phyloP scores from a whole-genome alignment of 2,888 invertebrate genomes.

The Aphidoletes aphidimyza region DNA sequence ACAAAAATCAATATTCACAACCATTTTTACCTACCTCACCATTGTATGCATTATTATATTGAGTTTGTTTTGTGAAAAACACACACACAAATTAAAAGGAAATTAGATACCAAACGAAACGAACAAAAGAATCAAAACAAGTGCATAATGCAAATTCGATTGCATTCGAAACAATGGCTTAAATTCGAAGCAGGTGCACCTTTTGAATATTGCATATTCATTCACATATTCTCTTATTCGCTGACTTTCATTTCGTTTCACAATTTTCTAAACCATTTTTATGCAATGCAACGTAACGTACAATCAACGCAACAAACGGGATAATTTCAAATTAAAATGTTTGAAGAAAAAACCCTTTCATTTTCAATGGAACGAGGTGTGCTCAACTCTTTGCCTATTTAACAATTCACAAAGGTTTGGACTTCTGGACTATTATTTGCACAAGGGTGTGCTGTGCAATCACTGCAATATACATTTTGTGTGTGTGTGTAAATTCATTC shows the following conservation, averaged over 20 bases:
- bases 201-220: not conserved
- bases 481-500: not conserved
- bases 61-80: too few species aligned
- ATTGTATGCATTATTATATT: too few species aligned
- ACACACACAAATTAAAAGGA: not conserved
- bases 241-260: not conserved
- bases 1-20: too few species aligned
- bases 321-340: not conserved
- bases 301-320: not conserved
- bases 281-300: not conserved
- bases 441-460: too few species aligned
- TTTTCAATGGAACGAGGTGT: not conserved
- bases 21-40: too few species aligned
- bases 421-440: too few species aligned
- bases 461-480: not conserved
- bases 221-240: not conserved
- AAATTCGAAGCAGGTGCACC: not conserved
- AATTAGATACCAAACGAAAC: not conserved
- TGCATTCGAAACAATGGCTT: not conserved
- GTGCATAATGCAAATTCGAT: slow-evolving; percentile 13
- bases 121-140: not conserved
- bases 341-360: not conserved
- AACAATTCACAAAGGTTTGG: too few species aligned
- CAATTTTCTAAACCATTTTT: not conserved
- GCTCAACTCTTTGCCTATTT: too few species aligned